Evolutionary conservation across 2,797 vertebrate species (phyloP), one percentile per base, ranked within the genome.

Genomic region (Danio jaintianensis): DNA sequence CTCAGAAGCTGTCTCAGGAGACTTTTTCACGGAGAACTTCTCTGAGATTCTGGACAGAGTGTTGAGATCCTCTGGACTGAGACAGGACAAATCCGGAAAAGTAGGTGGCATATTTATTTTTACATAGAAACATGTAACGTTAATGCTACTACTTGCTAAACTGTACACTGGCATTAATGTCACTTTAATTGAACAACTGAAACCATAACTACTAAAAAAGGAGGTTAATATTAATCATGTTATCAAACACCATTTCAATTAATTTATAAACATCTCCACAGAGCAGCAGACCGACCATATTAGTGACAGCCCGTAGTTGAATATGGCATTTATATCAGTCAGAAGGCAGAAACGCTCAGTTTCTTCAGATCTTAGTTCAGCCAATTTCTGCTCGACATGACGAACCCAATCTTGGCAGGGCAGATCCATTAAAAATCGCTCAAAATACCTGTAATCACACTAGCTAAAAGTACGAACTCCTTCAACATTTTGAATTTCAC

Each of bases 31-130:
- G 0, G 79, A 82, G 42, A 81, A 75, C 75, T 67, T 81, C 43
- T 81, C 78, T 67, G 92, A 93, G 59, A 96, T 85, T 5, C 56
- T 87, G 62, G 88, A 83, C 77, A 97, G 63, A 61, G 90, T 79
- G 11, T 90, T 84, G 83, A 95, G 85, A 82, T 97, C 96, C n/a
- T 92, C 89, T 42, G 84, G 85, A 20, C 96, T 97, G 75, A 13
- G 79, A 80, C 80, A 82, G 82, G 16, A 62, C 16, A 29, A 15
- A 20, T 61, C 16, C 52, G 12, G n/a, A 45, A 62, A 38, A 8
- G 53, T 36, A 16, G 12, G n/a, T 16, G 16, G 4, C 55, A 56
- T 22, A 13, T 20, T 12, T 42, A 7, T 38, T 42, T 55, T 10
- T 29, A 13, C 18, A 7, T 1, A 16, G 20, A 16, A 36, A 52